A percentile compares a stretch with the other conserved stretches of the same genome.
phyloP scores from a whole-genome alignment of 2,888 invertebrate species.

The Trichopoda pennipes region DNA sequence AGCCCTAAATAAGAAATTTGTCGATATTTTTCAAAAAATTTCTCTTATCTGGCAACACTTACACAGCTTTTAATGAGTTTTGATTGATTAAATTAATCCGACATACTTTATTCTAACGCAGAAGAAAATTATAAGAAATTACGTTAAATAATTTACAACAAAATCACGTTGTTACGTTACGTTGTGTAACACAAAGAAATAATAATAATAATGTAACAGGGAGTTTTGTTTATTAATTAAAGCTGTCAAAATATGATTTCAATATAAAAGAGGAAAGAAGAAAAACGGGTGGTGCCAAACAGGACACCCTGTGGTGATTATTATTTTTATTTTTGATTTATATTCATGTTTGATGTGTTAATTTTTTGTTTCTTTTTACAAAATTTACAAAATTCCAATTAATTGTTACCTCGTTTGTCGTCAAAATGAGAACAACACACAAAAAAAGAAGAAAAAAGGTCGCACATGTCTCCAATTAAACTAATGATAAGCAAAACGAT shows the following conservation, averaged over 20 bases:
- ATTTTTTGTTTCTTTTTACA: neutral
- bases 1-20: no score
- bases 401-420: constrained; percentile 56
- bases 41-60: no score
- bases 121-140: no score
- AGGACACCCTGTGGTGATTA: constrained; percentile 47
- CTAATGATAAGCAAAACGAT: constrained; percentile 75
- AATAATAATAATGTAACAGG: constrained; percentile 12
- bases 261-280: neutral
- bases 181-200: neutral
- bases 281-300: constrained; percentile 21
- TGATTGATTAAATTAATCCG: no score
- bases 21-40: no score
- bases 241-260: constrained; percentile 52
- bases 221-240: constrained; percentile 55
- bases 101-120: no score
- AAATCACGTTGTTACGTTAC: neutral
- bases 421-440: constrained; percentile 9
- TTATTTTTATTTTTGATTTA: constrained; percentile 20
- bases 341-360: constrained; percentile 7
- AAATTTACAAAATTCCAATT: constrained; percentile 57
- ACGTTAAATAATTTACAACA: neutral
- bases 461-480: constrained; percentile 78
- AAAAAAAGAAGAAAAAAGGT: constrained; percentile 9
- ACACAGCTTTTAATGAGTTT: no score